Percentiles rank a stretch among this genome's conserved stretches.
Conservation (phyloP, 2,888 invertebrate genomes). For the Hypselothyrea guttata region DNA sequence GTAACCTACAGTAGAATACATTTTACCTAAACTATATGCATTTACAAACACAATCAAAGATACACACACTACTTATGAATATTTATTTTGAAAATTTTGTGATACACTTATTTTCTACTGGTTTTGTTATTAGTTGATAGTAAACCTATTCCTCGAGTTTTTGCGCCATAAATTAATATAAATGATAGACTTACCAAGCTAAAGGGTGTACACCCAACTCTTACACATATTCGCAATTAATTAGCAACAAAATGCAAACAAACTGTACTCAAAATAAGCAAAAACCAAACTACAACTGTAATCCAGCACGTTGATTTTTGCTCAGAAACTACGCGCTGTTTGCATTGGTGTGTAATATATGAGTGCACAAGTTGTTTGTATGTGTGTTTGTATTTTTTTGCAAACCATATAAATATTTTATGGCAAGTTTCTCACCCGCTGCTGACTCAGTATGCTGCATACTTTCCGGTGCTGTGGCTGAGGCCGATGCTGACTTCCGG, state of each 20-base stretch:
- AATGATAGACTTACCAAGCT: background rate
- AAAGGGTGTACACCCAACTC: conserved; percentile 19
- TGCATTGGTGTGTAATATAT: conserved; percentile 34
- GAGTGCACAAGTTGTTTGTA: conserved; percentile 16
- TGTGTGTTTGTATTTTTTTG: conserved; percentile 23
- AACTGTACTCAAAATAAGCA: conserved; percentile 43
- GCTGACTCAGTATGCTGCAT: conserved; percentile 43
- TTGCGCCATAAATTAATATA: no score
- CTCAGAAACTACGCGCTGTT: conserved; percentile 44
- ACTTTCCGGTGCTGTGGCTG: conserved; percentile 66
- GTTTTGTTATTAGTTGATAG: no score
- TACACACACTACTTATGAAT: no score
- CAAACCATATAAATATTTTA: conserved; percentile 72
- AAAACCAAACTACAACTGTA: conserved; percentile 41
- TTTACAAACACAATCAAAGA: no score
- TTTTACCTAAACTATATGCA: no score
- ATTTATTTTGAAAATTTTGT: no score
- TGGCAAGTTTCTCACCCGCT: conserved; percentile 63
- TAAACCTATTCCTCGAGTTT: no score
- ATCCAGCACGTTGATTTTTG: conserved; percentile 61
- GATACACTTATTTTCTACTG: no score
- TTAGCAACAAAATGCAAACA: conserved; percentile 74
- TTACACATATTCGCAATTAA: conserved; percentile 65
- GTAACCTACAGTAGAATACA: no score
- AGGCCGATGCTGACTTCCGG: conserved; percentile 67